Base-by-base conservation (phyloP, 2,113 vertebrate genomes). In the Onychostoma macrolepis region DNA sequence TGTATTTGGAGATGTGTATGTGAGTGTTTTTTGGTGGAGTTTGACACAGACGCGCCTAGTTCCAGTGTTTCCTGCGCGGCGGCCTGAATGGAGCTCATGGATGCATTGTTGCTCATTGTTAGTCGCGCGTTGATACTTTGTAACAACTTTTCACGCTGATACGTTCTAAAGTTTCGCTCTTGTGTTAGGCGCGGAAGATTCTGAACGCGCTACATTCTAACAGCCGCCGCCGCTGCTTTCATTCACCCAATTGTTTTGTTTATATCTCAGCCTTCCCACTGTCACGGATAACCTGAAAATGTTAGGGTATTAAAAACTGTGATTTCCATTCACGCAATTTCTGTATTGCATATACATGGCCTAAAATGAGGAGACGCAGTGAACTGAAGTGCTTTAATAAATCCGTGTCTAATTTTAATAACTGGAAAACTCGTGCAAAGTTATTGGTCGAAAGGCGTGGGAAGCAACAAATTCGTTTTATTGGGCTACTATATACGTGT, bases 1-100 rank as follows among this genome's bases (percentile, higher is more conserved):
- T 43, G 50, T 58, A 72, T 92, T 93, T 92, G 85, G 45, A 91
- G 83, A 88, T 89, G 89, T 91, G 89, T 87, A 85, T 83, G 15
- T 19, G 50, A 17, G 50, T 19, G 15, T 53, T 53, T 72, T 36
- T 38, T 33, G 0, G 28, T 36, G 65, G 36, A 76, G 72, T 91
- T 93, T 87, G 92, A 91, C 69, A 84, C 89, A 93, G 94, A 93
- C 95, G 94, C 94, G 94, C 93, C 94, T 94, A 86, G 93, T 91
- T 86, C 69, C 87, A 87, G 89, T 67, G 94, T 92, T 95, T 95
- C 94, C 95, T 94, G 94, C 90, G 91, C 90, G 33, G 45, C 81
- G 89, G 90, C 93, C 92, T 92, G 84, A 82, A 85, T 86, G 86
- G 43, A 90, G 86, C 81, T 89, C 41, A 50, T 33, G 43, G 63